These are phyloP conservation scores for Tetragonisca angustula DNA, from an alignment of 2,888 invertebrate species.

Conservation along the genomic window DNA sequence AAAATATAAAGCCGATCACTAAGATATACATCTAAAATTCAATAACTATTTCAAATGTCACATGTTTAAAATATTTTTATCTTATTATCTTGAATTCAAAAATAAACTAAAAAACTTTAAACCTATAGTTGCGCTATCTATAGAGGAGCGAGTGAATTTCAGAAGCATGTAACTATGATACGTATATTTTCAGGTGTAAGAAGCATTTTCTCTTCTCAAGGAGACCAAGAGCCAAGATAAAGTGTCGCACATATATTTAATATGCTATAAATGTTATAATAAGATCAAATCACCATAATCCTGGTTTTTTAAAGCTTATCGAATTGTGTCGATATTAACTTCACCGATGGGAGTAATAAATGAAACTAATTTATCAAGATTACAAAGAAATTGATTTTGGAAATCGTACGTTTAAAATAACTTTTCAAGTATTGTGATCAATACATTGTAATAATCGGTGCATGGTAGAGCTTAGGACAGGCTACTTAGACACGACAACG, in stretches of 20 bases:
- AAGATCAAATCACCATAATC: background rate
- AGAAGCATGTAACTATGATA: no score
- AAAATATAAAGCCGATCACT: background rate
- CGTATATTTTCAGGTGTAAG: background rate
- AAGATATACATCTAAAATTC: background rate
- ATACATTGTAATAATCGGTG: slow-evolving; percentile 71
- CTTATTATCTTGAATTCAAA: background rate
- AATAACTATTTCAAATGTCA: background rate
- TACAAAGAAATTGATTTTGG: background rate
- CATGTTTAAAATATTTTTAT: background rate
- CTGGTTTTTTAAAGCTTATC: background rate
- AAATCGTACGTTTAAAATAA: slow-evolving; percentile 51
- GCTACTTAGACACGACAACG: slow-evolving; percentile 71
- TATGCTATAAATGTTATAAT: background rate
- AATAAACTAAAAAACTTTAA: background rate
- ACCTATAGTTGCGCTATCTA: background rate
- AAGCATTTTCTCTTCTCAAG: background rate
- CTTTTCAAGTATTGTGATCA: slow-evolving; percentile 50
- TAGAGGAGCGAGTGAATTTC: background rate
- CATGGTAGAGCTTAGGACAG: slow-evolving; percentile 69
- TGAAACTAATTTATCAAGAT: background rate
- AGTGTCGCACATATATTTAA: background rate
- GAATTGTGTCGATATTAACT: background rate
- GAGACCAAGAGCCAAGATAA: background rate
- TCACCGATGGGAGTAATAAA: no score